phyloP scores from a whole-genome alignment of 2,113 vertebrate species.

The Montifringilla adamsi region DNA sequence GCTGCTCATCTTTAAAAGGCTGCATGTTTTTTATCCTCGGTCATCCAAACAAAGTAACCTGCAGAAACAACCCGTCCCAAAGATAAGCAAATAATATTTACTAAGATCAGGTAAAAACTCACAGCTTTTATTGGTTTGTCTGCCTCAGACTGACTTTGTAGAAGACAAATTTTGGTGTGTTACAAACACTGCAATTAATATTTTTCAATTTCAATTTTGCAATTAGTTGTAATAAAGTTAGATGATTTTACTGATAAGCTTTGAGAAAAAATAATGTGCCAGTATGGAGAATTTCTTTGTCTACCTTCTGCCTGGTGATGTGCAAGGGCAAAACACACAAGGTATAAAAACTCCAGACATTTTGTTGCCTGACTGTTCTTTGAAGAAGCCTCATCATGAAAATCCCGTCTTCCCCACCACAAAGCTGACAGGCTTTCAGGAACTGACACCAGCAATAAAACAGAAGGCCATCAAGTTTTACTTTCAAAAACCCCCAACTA shows the following conservation, averaged over 20 bases:
- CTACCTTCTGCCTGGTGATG: not conserved
- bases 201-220: not conserved
- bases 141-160: not conserved
- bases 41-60: not conserved
- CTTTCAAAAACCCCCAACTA: not conserved
- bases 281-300: not conserved
- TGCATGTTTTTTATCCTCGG: not conserved
- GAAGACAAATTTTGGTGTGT: not conserved
- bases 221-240: not conserved
- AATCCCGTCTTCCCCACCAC: not conserved
- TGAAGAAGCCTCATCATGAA: not conserved
- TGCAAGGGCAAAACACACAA: not conserved
- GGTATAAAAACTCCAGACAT: not conserved
- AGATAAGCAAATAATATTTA: not conserved
- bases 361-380: not conserved
- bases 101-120: not conserved
- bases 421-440: not conserved
- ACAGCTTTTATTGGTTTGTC: not conserved
- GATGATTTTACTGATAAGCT: not conserved
- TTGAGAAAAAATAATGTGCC: not conserved
- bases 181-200: not conserved
- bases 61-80: not conserved
- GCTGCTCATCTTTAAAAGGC: not conserved
- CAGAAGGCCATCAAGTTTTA: not conserved
- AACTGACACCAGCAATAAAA: not conserved